Evolutionary conservation across 2,888 invertebrate species (phyloP).

Genomic region (Willowsia nigromaculata): DNA sequence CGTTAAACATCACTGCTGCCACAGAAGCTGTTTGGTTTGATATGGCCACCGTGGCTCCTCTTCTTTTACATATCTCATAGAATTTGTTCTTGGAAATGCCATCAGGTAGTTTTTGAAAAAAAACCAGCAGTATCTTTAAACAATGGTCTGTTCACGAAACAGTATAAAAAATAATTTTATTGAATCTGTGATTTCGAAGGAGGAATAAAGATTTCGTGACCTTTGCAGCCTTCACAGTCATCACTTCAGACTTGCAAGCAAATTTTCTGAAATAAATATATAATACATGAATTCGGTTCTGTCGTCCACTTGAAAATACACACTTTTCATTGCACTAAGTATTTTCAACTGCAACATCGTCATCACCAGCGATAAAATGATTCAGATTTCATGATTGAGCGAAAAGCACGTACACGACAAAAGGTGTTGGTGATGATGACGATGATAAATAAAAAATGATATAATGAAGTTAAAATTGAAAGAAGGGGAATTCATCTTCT

Average conservation of each 20-base stretch:
- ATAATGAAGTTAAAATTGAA: not conserved
- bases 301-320: not conserved
- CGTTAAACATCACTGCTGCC: not conserved
- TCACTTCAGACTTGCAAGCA: not conserved
- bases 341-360: not conserved
- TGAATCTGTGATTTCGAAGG: slow-evolving; percentile 8
- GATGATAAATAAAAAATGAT: not conserved
- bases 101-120: not conserved
- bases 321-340: not conserved
- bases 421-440: not conserved
- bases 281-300: not conserved
- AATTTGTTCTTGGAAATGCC: not conserved
- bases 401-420: not conserved
- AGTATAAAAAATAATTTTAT: slow-evolving; percentile 1
- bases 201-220: slow-evolving; percentile 39
- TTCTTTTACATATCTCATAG: not conserved
- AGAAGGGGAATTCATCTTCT: not conserved
- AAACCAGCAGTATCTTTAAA: not conserved
- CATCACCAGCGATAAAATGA: not conserved
- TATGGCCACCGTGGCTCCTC: not conserved
- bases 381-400: slow-evolving; percentile 32
- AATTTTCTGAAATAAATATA: too few relatives aligned
- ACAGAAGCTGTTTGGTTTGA: not conserved
- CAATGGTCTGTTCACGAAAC: not conserved
- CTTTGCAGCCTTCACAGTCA: slow-evolving; percentile 45